Base-by-base conservation (phyloP, 2,797 vertebrate genomes). In the Columba guinea region DNA sequence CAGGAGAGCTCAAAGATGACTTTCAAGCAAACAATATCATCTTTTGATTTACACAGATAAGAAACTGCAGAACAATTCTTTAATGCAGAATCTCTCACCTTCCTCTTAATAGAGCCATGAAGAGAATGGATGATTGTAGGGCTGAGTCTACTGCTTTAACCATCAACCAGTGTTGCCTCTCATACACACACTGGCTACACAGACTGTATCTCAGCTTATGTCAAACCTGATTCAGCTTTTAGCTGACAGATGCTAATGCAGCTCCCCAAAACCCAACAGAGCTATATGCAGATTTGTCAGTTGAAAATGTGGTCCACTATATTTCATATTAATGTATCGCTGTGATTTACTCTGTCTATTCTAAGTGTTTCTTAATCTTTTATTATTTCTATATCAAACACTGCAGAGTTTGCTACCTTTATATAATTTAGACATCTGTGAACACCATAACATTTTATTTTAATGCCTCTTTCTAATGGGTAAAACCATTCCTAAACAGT, bases 341-440 rank as follows among this genome's bases (percentile, higher is more conserved):
- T 77, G 41, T 9, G 39, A 75, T 32, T 68, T 16, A n/a, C 46
- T 17, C 5, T 2, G 5, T n/a, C 41, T 87, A 19, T n/a, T 78
- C 37, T 49, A 86, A 94, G 41, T 34, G 26, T 73, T 91, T 41
- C 44, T 92, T 80, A 89, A 89, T 94, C n/a, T 93, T 95, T 89
- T 63, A 89, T 80, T 85, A 75, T 78, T 83, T 68, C 92, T 64
- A 1, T 20, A 11, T 56, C 41, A 80, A 64, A 14, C 23, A 53
- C 7, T 28, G 52, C 19, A 64, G 46, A 51, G 51, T 71, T 75
- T 87, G 37, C 64, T 39, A 49, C 18, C n/a, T 91, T 80, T 64
- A 19, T 63, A 75, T 58, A 81, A 87, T 91, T 80, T 37, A 95
- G 71, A 48, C 1, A 10, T 23, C 51, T 48, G 53, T 85, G 65